A percentile compares a stretch with the other conserved stretches of the same genome.
Conservation (phyloP, 2,797 vertebrate genomes). For the Hipposideros larvatus region DNA sequence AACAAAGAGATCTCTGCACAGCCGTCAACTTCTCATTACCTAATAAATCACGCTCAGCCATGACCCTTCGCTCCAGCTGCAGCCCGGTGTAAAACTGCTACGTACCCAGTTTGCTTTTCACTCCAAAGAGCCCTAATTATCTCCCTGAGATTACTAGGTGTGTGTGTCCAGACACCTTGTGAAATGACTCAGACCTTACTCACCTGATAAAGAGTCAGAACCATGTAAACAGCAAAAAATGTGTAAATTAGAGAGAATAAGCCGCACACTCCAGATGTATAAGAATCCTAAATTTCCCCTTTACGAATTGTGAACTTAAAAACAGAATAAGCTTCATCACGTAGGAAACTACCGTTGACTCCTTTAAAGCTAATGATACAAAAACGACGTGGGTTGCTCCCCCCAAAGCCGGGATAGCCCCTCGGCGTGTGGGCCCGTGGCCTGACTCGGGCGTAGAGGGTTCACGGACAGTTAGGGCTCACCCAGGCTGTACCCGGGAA, state of each 20-base stretch:
- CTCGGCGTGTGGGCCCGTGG: too few species aligned
- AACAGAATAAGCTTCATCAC: not conserved
- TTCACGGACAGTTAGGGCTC: too few species aligned
- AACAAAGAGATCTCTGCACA: not conserved
- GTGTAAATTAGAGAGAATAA: not conserved
- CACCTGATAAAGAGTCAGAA: not conserved
- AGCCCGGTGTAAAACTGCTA: not conserved
- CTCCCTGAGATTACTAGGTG: not conserved
- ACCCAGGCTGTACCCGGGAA: too few species aligned
- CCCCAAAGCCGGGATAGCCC: rapidly evolving
- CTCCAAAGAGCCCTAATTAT: not conserved
- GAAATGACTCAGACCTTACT: not conserved
- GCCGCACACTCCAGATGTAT: not conserved
- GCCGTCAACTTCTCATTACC: not conserved
- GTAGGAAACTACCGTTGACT: not conserved
- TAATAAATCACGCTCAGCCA: rapidly evolving
- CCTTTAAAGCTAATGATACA: too few species aligned
- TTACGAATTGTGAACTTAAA: not conserved
- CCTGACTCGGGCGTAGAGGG: not conserved
- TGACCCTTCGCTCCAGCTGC: not conserved
- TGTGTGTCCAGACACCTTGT: not conserved
- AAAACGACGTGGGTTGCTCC: too few species aligned
- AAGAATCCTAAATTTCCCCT: not conserved
- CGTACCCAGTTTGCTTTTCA: rapidly evolving
- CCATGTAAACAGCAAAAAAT: not conserved